A percentile compares a stretch with the other conserved stretches of the same genome.
These are phyloP conservation scores for Poeciliopsis retropinna DNA, from an alignment of 2,113 vertebrate species.

Conservation along the genomic window DNA sequence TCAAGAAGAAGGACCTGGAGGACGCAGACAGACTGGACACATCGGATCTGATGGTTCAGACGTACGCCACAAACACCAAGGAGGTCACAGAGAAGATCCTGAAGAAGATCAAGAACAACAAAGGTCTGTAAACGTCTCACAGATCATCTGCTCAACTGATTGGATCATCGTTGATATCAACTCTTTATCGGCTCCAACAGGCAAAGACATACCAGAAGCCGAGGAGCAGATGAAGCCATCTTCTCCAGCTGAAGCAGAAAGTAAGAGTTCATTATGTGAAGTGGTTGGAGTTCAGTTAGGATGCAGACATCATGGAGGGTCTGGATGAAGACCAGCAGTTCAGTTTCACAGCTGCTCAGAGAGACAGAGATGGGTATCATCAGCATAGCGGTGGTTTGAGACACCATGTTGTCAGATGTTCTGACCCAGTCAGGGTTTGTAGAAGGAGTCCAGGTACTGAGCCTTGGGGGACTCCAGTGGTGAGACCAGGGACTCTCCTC, in stretches of 20 bases:
- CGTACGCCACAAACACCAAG: neutral
- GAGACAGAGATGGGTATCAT: no score
- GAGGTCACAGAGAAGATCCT: neutral
- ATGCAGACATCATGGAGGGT: no score
- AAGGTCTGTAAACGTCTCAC: neutral
- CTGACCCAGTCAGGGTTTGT: no score
- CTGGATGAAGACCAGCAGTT: no score
- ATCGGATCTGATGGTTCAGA: neutral
- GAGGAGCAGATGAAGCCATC: neutral
- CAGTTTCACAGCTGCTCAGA: no score
- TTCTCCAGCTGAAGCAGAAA: neutral
- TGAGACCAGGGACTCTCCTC: no score
- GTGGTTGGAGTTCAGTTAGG: no score
- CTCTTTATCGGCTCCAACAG: neutral
- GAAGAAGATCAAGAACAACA: neutral
- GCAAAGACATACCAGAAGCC: neutral
- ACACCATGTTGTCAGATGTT: no score
- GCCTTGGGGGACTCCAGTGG: no score
- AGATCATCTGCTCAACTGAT: neutral
- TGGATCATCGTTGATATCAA: neutral
- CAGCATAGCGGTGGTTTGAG: no score
- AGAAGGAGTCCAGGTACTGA: no score
- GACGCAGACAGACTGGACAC: neutral
- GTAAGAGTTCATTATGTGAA: neutral
- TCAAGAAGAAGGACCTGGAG: neutral